Base-by-base conservation (phyloP, 2,113 vertebrate genomes). In the Toxotes chatareus region DNA sequence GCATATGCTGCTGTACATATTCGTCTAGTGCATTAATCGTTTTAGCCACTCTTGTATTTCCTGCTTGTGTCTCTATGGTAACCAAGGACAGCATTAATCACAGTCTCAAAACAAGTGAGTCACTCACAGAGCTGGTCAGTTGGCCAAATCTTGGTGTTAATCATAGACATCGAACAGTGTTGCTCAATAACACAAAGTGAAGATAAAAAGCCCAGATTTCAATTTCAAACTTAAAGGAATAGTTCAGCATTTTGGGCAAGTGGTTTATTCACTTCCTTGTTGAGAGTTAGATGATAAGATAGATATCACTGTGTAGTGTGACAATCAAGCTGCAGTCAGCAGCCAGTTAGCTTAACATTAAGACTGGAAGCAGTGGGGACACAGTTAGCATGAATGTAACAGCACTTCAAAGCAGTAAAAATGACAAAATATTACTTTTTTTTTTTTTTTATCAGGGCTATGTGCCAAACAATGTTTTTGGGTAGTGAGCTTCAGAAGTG, bases 21-120 rank as follows among this genome's bases (percentile, higher is more conserved):
- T 72, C 42, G 47, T 57, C 59, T 16, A 7, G 5, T 7, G 23
- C n/a, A 34, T 55, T 76, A 62, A 74, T 81, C 31, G n/a, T 2
- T 59, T 23, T 31, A 23, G 21, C n/a, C 63, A 11, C 67, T 77
- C 42, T 70, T 90, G 17, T 55, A 81, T 80, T 85, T 86, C 79
- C 79, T 74, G 81, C 42, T 46, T 59, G 68, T 14, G 83, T 89
- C 73, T 38, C 92, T 31, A 73, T 84, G 84, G 91, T 79, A 86
- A 92, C 88, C 47, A 61, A 66, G 65, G 72, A 62, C 13, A 10
- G 34, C 34, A 40, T 71, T 78, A 65, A 78, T 84, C 62, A 53
- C 46, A 34, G 55, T 64, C 47, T 57, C 73, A 67, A 63, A 85
- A 51, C 27, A 61, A 73, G 77, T 85, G 84, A 86, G 74, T 86